Evolutionary conservation across 2,113 vertebrate species (phyloP).

Genomic region (Nothocercus julius): DNA sequence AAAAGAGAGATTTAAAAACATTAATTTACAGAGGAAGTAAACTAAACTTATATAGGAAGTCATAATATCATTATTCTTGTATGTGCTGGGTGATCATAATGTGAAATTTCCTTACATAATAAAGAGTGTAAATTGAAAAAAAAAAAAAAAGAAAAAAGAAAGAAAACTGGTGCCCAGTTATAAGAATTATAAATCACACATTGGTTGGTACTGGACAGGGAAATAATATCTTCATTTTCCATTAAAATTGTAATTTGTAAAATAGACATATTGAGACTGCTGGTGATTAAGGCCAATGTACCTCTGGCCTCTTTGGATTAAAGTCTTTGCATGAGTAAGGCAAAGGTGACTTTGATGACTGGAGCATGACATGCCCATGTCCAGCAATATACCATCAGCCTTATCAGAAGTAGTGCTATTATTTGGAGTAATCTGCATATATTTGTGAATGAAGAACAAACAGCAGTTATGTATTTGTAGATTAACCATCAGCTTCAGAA

Average conservation of each 20-base stretch:
- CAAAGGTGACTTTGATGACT: neutral
- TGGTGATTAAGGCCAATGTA: neutral
- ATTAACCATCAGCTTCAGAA: neutral
- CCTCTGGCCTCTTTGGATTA: neutral
- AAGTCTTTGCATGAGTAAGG: neutral
- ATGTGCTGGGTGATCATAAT: neutral
- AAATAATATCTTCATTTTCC: neutral
- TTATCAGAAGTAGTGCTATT: neutral
- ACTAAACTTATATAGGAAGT: rapidly evolving
- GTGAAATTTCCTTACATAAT: neutral
- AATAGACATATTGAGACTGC: neutral
- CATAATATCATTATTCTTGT: neutral
- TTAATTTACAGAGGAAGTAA: neutral
- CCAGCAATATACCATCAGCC: neutral
- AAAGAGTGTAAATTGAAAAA: neutral
- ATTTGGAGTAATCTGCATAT: neutral
- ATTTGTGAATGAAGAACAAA: neutral
- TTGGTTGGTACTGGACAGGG: neutral
- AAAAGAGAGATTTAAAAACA: neutral
- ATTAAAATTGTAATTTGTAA: neutral
- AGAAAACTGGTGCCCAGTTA: neutral
- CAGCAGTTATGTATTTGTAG: neutral
- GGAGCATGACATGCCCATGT: neutral
- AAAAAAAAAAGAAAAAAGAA: neutral
- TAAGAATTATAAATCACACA: neutral